Base-by-base conservation (phyloP, 2,888 invertebrate genomes). In the Magallana nippona region DNA sequence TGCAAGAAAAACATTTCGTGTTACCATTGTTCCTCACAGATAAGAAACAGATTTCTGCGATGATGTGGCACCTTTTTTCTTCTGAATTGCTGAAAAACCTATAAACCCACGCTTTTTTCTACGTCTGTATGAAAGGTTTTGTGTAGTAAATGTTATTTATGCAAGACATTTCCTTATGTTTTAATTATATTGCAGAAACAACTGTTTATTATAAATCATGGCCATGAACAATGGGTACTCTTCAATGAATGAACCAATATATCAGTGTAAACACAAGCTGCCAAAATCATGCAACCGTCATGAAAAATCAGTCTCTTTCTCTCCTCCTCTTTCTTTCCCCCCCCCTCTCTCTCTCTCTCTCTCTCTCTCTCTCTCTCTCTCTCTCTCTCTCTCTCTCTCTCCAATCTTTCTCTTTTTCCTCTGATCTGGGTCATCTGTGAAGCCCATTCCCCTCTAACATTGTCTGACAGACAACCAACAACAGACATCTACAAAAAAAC, bases 1-100 rank as follows among this genome's bases (percentile, higher is more conserved):
- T 71, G 71, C 71, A 71, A 71, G 71, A 71, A 71, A 71, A 71
- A 71, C 71, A 71, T 13, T 71, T 63, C 17, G 10, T 63, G 22
- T 27, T 71, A 10, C 32, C 71, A 71, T 71, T 71, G 71, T 27
- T 13, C 15, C 44, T 44, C 44, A 8, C n/a, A 17, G 15, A 15
- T n/a, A 60, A 63, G 27, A 63, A 63, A n/a, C 19, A 63, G 63
- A 27, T 13, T 63, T 63, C 19, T 22, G 13, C 15, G 71, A 71
- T 71, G 71, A 71, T 71, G 13, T 27, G 71, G 15, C 32, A 13
- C 13, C 44, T 44, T 44, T 44, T 44, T 44, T 44, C 44, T 44
- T 44, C 44, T 5, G 44, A 44, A 44, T 44, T 44, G 44, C 44
- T 44, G 44, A 44, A 44, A 44, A 44, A 44, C 44, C 44, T 44